Evolutionary conservation across 2,888 invertebrate species (phyloP).

Genomic region (Pterobdella sp.): DNA sequence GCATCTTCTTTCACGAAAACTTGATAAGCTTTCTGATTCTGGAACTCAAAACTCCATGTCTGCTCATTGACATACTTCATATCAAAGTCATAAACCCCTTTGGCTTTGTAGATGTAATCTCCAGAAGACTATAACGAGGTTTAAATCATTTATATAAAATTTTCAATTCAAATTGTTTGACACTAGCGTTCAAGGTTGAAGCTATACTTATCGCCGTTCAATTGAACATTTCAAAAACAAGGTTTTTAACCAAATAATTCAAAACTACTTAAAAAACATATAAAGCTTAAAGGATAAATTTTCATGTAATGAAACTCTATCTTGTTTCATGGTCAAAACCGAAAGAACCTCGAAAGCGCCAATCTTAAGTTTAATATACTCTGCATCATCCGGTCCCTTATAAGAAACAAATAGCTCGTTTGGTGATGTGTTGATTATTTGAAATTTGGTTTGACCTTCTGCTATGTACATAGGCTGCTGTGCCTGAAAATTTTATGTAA

Average conservation of each 20-base stretch:
- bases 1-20: constrained; percentile 8
- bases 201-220: background rate
- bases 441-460: constrained; percentile 11
- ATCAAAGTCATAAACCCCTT: background rate
- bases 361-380: too few relatives aligned
- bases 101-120: background rate
- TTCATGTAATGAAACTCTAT: too few relatives aligned
- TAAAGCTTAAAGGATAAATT: too few relatives aligned
- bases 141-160: too few relatives aligned
- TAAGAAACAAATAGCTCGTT: background rate
- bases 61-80: background rate
- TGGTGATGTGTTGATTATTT: constrained; percentile 19
- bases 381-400: too few relatives aligned
- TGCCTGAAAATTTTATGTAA: background rate
- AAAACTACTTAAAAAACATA: too few relatives aligned
- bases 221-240: background rate
- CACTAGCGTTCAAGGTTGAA: background rate
- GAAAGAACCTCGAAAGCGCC: too few relatives aligned
- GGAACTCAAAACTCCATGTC: background rate
- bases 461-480: background rate
- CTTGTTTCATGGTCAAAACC: too few relatives aligned
- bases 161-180: too few relatives aligned
- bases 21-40: constrained; percentile 10
- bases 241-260: too few relatives aligned
- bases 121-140: constrained; percentile 4